Evolutionary conservation across 2,888 invertebrate species (phyloP), one percentile per base, ranked within the genome.

Genomic region (Trissonchulus sp.): DNA sequence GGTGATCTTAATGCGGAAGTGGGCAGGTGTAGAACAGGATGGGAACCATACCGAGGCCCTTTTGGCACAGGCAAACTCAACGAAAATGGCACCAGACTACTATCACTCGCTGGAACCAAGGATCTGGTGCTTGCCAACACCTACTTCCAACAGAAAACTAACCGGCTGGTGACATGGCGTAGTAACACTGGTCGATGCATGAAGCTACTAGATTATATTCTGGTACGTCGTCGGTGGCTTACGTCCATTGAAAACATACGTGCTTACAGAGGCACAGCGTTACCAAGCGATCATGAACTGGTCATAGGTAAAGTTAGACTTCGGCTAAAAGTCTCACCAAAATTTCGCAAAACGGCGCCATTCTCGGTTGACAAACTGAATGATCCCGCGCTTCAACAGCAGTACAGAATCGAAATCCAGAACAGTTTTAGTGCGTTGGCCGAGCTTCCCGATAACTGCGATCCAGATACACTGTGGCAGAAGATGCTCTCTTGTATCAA

Each of bases 281-380:
- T 60, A 18, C 18, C 18, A n/a, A 18, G 18, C 18, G 60, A 60
- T n/a, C 60, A 60, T 60, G 60, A 60, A 18, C 60, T n/a, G 18
- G 60, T 60, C 60, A n/a, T 60, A 18, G 60, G 18, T 60, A 60
- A 60, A 60, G 18, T 60, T 18, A 60, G n/a, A 60, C 60, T 60
- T 60, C 60, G 60, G 18, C 60, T 60, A 60, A 60, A 60, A 60
- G n/a, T n/a, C n/a, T n/a, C n/a, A n/a, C n/a, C n/a, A n/a, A n/a
- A n/a, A n/a, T n/a, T n/a, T n/a, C n/a, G n/a, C n/a, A n/a, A n/a
- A n/a, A n/a, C n/a, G n/a, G n/a, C n/a, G n/a, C n/a, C n/a, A n/a
- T n/a, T n/a, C n/a, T n/a, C n/a, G n/a, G n/a, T n/a, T n/a, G n/a
- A n/a, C n/a, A n/a, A n/a, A n/a, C n/a, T n/a, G n/a, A n/a, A n/a